phyloP scores from a whole-genome alignment of 2,797 vertebrate species.

The Tiaroga cobitis region DNA sequence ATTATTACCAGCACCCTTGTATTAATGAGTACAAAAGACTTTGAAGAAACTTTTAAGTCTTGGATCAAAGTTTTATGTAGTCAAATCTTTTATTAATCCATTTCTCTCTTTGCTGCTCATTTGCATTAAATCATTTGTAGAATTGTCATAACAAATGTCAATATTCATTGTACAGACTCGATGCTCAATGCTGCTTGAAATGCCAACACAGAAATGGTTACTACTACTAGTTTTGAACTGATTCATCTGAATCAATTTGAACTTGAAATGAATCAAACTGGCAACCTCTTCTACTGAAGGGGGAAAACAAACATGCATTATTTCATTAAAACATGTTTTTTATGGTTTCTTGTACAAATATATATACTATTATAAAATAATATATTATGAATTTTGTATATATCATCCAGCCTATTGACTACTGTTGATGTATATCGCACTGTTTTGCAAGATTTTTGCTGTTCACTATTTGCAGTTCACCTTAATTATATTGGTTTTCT shows the following conservation, averaged over 20 bases:
- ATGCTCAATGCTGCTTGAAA: neutral
- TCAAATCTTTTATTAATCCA: constrained; percentile 7
- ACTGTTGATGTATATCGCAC: neutral
- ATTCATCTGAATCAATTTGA: neutral
- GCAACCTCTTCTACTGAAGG: neutral
- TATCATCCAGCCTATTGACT: neutral
- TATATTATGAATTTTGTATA: neutral
- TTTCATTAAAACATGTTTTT: neutral
- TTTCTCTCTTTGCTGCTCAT: neutral
- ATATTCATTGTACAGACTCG: neutral
- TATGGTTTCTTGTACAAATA: neutral
- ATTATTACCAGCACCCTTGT: constrained; percentile 22
- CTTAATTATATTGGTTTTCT: neutral
- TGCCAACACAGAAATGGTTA: neutral
- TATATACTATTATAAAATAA: neutral
- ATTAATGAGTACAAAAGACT: constrained; percentile 18
- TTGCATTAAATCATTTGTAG: constrained; percentile 13
- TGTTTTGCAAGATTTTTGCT: neutral
- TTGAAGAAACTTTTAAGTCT: neutral
- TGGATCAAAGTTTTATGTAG: too few relatives aligned
- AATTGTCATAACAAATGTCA: neutral
- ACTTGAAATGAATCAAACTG: neutral
- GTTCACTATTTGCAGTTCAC: neutral
- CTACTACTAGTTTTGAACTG: neutral
- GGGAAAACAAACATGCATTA: neutral